Conservation (phyloP, 2,888 invertebrate genomes). For the Ferdinandea cuprea region DNA sequence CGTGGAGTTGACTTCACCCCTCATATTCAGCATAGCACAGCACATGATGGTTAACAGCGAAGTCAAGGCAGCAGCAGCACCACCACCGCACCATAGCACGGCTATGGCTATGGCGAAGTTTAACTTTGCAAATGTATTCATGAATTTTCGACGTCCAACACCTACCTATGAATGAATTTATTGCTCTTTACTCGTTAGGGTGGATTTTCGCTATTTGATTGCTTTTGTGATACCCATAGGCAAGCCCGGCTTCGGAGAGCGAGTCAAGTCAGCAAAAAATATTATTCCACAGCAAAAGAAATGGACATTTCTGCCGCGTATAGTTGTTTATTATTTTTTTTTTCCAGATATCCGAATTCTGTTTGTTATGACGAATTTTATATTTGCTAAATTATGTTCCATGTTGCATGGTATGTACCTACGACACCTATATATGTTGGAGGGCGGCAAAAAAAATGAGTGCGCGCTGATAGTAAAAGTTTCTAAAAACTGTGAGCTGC, state of each 20-base stretch:
- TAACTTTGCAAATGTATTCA: conserved; percentile 71
- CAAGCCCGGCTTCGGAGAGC: not conserved
- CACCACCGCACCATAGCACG: too few relatives aligned
- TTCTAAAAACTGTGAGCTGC: not conserved
- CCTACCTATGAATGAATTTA: conserved; percentile 73
- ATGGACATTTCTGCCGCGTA: conserved; percentile 35
- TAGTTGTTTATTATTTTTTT: too few relatives aligned
- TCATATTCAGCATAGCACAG: not conserved
- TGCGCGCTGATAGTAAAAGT: not conserved
- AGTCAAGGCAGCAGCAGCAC: not conserved
- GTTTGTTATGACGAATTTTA: conserved; percentile 23
- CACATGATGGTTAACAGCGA: not conserved
- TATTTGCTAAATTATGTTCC: too few relatives aligned
- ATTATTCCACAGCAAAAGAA: conserved; percentile 25
- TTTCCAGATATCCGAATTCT: too few relatives aligned
- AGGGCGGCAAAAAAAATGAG: not conserved
- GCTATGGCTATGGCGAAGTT: conserved; percentile 13
- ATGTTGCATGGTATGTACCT: not conserved
- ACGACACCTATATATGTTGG: not conserved
- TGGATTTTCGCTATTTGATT: conserved; percentile 64
- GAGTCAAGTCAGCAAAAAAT: conserved; percentile 13
- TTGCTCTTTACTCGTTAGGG: conserved; percentile 57
- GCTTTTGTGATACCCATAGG: conserved; percentile 41
- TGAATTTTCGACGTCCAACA: conserved; percentile 67
- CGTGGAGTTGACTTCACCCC: conserved; percentile 37